phyloP scores from a whole-genome alignment of 1,140 invertebrate species.

The Globodera ellingtonae region DNA sequence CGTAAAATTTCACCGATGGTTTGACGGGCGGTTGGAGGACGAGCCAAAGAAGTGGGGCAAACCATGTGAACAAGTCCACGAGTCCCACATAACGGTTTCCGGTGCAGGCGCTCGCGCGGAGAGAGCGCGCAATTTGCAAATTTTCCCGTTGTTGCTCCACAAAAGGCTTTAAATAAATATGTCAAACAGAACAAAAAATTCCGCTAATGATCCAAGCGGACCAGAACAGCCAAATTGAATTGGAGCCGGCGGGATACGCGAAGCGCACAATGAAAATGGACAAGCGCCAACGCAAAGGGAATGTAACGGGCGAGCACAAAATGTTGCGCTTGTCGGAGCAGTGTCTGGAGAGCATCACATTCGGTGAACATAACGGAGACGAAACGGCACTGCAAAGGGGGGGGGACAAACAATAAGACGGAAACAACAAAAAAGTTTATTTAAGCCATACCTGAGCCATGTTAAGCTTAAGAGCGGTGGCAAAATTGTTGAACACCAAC shows the following conservation, averaged over 20 bases:
- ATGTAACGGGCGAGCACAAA: conserved; percentile 13
- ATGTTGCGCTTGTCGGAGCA: conserved; percentile 8
- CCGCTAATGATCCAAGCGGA: neutral
- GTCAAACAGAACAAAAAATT: neutral
- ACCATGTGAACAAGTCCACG: neutral
- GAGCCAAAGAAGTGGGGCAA: neutral
- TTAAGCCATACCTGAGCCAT: neutral
- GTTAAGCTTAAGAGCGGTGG: conserved; percentile 10
- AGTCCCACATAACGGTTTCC: neutral
- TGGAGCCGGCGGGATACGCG: conserved; percentile 10
- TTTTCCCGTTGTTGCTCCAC: neutral
- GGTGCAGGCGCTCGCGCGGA: neutral
- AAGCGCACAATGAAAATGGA: conserved; percentile 15
- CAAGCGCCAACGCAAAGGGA: conserved; percentile 8
- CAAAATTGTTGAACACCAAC: conserved; percentile 21
- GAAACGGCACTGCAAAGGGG: neutral
- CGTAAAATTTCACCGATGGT: neutral
- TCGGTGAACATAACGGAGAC: conserved; percentile 9
- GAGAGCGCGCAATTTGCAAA: conserved; percentile 8
- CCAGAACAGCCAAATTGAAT: conserved; percentile 8
- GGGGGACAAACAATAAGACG: neutral
- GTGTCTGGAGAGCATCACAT: conserved; percentile 13
- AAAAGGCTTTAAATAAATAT: conserved; percentile 9
- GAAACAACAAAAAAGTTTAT: neutral
- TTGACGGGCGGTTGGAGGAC: conserved; percentile 8